These are phyloP conservation scores for Hartigia nigra DNA, from an alignment of 2,888 invertebrate species.

Conservation along the genomic window DNA sequence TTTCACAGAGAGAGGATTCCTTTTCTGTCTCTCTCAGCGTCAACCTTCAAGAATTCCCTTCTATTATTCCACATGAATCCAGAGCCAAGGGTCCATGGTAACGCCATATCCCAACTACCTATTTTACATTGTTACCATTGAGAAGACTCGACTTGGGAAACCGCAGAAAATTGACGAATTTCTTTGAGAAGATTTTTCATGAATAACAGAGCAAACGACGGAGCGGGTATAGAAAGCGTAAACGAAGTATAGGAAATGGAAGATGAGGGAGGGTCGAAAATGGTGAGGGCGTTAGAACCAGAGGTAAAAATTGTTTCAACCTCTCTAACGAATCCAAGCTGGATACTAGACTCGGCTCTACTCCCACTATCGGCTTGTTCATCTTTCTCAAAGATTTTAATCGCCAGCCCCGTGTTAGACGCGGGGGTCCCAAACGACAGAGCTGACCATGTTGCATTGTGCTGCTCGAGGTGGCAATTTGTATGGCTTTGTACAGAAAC, in stretches of 20 bases:
- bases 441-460: conserved; percentile 42
- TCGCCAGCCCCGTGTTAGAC: conserved; percentile 22
- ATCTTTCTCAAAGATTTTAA: conserved; percentile 19
- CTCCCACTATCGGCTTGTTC: conserved; percentile 1
- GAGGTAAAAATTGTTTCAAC: neutral
- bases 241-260: neutral
- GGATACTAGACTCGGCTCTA: neutral
- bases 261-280: neutral
- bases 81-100: neutral
- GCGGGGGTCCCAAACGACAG: conserved; percentile 29
- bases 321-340: neutral
- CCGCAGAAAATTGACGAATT: neutral
- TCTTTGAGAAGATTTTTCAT: neutral
- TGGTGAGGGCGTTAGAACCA: neutral
- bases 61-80: neutral
- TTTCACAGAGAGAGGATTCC: neutral
- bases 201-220: neutral
- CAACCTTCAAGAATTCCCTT: neutral
- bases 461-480: conserved; percentile 48
- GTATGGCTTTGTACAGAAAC: conserved; percentile 44
- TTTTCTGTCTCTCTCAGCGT: neutral
- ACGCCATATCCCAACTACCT: neutral
- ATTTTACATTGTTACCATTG: neutral
- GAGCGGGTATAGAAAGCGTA: neutral
- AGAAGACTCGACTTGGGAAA: neutral